Conservation (phyloP, 1,140 invertebrate species). For the Camponotus vicinus region DNA sequence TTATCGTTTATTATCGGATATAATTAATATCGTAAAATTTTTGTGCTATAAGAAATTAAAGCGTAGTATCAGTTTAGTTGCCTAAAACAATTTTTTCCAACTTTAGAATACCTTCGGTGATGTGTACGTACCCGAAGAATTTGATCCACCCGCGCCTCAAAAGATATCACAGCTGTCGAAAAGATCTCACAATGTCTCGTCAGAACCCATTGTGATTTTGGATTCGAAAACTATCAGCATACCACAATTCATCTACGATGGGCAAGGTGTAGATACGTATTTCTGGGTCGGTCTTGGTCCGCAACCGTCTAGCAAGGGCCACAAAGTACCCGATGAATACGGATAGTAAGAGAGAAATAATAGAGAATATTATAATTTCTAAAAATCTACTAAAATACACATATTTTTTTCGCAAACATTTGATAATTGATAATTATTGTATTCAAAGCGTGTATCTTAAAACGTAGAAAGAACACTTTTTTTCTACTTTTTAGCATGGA, state of each 20-base stretch:
- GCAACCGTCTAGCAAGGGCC: constrained; percentile 93
- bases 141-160: constrained; percentile 94
- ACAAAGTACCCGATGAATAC: constrained; percentile 95
- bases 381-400: not conserved
- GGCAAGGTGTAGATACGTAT: constrained; percentile 91
- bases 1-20: too few relatives aligned
- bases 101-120: constrained; percentile 94
- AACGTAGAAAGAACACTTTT: not conserved
- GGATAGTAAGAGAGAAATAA: constrained; percentile 92
- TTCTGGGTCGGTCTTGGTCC: constrained; percentile 96
- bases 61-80: not conserved
- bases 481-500: constrained; percentile 88
- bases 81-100: constrained; percentile 1
- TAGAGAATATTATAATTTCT: not conserved
- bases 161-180: constrained; percentile 90
- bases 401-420: too few relatives aligned
- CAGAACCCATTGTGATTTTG: constrained; percentile 91
- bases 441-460: not conserved
- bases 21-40: too few relatives aligned
- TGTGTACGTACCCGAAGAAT: constrained; percentile 96
- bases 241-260: constrained; percentile 92
- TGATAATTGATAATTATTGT: not conserved
- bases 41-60: too few relatives aligned
- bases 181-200: constrained; percentile 90
- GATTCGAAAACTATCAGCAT: constrained; percentile 94